Percentiles rank a stretch among this genome's conserved stretches.
phyloP scores from a whole-genome alignment of 1,140 invertebrate species.

The Caerostris extrusa region DNA sequence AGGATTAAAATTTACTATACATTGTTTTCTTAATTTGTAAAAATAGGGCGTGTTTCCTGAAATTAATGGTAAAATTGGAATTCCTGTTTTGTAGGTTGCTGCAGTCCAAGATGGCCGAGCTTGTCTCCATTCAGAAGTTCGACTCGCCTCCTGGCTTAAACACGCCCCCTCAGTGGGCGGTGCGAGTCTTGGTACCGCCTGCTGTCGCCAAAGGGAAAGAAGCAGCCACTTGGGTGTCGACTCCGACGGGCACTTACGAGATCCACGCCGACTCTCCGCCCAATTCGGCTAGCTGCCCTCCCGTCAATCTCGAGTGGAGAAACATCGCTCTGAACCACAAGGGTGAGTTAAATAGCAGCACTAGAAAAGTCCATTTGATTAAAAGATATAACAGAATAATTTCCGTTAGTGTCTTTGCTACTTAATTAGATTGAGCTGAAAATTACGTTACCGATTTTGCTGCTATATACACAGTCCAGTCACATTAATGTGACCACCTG shows the following conservation, averaged over 20 bases:
- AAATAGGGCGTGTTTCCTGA: no score
- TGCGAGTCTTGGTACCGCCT: not conserved
- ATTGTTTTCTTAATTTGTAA: no score
- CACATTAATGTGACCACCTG: no score
- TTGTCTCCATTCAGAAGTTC: conserved; percentile 65
- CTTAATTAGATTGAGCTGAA: no score
- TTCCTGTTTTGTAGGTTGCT: not conserved
- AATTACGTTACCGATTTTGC: no score
- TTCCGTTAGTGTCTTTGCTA: no score
- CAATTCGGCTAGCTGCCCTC: not conserved
- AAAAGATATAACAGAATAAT: no score
- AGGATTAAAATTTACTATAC: no score
- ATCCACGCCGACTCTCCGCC: not conserved
- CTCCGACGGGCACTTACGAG: not conserved
- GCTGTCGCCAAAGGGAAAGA: not conserved
- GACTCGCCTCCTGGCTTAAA: conserved; percentile 30
- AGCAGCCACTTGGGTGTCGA: not conserved
- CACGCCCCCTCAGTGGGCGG: conserved; percentile 50
- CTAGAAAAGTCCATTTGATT: not conserved
- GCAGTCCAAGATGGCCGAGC: conserved; percentile 49
- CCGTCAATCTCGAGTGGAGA: conserved; percentile 46
- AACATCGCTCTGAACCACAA: conserved; percentile 28
- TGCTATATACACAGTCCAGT: no score
- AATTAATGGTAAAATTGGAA: no score
- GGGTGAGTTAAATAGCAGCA: not conserved